Base-by-base conservation (phyloP, 2,797 vertebrate genomes). In the Parotocinclus haroldoi region DNA sequence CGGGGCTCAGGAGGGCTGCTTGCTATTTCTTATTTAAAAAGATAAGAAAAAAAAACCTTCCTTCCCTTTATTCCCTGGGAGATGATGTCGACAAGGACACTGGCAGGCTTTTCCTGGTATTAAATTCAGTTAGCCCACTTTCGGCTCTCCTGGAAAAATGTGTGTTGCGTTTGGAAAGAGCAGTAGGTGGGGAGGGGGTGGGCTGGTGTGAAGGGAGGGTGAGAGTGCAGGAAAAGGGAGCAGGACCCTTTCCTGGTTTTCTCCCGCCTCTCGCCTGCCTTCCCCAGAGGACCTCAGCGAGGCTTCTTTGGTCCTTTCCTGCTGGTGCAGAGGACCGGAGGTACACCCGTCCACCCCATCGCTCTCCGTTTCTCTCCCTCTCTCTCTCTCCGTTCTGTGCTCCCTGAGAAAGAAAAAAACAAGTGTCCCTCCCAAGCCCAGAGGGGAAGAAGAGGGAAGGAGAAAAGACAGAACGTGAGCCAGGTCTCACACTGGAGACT, bases 101-200 rank as follows among this genome's bases (percentile, higher is more conserved):
- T 74, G 79, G 69, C 78, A 79, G 77, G 73, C 68, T 81, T 74
- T 76, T 81, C 69, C 74, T 81, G 75, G 78, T 82, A 73, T 83
- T 82, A 78, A 81, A 85, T 80, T 84, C 79, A 73, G 63, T 72
- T 69, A 44, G 52, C 27, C 72, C 76, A 27, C 27, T 27, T 27
- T 27, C 27, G 27, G 17, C 54, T 83, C 69, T 78, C 78, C 17
- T 89, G 88, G 86, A 27, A 89, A 89, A 89, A 85, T 85, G 80
- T 88, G 84, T 86, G 84, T 84, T 86, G 82, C 84, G 86, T 89
- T 89, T 87, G 82, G 83, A 87, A 84, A 73, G 80, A 75, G 73
- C 78, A 62, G 9, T 38, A 78, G 68, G 80, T 61, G 82, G 68
- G 79, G 66, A 76, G 73, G 81, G 66, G 49, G 70, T 49, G 58